These are phyloP conservation scores for Hippoglossus hippoglossus DNA, from an alignment of 2,797 vertebrate genomes.

Conservation along the genomic window DNA sequence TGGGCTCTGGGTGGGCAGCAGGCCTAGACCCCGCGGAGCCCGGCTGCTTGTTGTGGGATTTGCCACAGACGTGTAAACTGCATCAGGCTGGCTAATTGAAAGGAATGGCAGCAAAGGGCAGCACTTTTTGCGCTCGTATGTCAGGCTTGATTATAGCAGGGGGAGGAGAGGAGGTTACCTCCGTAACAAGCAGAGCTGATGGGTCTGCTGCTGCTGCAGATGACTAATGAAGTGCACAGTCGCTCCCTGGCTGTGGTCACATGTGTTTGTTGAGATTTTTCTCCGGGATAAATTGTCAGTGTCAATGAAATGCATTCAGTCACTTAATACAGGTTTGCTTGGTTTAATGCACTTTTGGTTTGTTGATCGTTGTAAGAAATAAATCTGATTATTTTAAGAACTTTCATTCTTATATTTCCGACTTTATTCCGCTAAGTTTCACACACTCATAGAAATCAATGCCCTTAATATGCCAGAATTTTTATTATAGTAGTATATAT, in stretches of 20 bases:
- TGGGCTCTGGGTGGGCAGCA: slow-evolving; percentile 65
- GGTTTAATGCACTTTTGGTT: background rate
- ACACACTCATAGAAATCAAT: too few relatives aligned
- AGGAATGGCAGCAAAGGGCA: slow-evolving; percentile 52
- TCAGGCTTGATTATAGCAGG: slow-evolving; percentile 45
- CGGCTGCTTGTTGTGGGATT: slow-evolving; percentile 70
- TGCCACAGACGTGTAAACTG: slow-evolving; percentile 65
- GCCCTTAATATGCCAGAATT: too few relatives aligned
- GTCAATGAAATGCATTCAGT: background rate
- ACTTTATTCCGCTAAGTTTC: background rate
- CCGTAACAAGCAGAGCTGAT: slow-evolving; percentile 33
- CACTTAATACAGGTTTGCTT: background rate
- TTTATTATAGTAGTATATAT: too few relatives aligned
- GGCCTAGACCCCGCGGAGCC: slow-evolving; percentile 75
- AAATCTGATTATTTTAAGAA: background rate
- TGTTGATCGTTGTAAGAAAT: background rate
- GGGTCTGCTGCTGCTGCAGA: background rate
- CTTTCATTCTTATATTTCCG: slow-evolving; percentile 10
- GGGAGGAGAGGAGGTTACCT: slow-evolving; percentile 20
- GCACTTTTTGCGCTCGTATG: slow-evolving; percentile 33
- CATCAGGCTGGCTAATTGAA: slow-evolving; percentile 66
- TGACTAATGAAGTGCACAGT: slow-evolving; percentile 19
- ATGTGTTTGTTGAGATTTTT: background rate
- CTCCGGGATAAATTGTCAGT: background rate
- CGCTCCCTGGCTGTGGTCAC: slow-evolving; percentile 5